Evolutionary conservation across 2,113 vertebrate genomes (phyloP), one percentile per base, ranked within the genome.

Genomic region (Collichthys lucidus): DNA sequence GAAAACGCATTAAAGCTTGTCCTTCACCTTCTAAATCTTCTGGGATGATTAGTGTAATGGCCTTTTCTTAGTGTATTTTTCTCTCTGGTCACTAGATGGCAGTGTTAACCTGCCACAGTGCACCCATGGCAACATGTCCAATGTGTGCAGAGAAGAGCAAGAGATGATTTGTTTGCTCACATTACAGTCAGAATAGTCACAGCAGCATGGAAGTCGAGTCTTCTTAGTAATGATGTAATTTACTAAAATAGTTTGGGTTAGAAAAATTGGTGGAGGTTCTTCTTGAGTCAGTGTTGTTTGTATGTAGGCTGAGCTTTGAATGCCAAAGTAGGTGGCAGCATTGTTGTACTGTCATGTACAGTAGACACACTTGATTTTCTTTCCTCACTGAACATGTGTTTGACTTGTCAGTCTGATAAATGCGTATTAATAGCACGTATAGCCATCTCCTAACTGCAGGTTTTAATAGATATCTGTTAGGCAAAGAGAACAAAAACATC

Each of bases 61-160:
- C 6, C 15, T 24, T 24, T 15, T 31, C 1, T 2, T 68, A 4
- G 2, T 83, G 79, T 7, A 59, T 9, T 86, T 65, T 29, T 42
- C 10, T n/a, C 2, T 42, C 1, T 1, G 8, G 24, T 2, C 93
- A 88, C 92, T 88, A 93, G 94, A 88, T 91, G 88, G 89, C 87
- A 89, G 62, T 85, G 63, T 91, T 81, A 44, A 79, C 64, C 88
- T 74, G 50, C 56, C 9, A 7, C 14, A 55, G 31, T 10, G 2
- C 22, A 55, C 26, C 4, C 1, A 5, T 2, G 19, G 5, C 24
- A 12, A n/a, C 0, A 17, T 14, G 1, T 76, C 11, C 17, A 12
- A 53, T 68, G 3, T 24, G 7, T 4, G 59, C 59, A 42, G 44
- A 65, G 22, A 61, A 61, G 31, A 42, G 17, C 31, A 8, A n/a